Conservation (phyloP, 2,113 vertebrate genomes). For the Lophochroa leadbeateri region DNA sequence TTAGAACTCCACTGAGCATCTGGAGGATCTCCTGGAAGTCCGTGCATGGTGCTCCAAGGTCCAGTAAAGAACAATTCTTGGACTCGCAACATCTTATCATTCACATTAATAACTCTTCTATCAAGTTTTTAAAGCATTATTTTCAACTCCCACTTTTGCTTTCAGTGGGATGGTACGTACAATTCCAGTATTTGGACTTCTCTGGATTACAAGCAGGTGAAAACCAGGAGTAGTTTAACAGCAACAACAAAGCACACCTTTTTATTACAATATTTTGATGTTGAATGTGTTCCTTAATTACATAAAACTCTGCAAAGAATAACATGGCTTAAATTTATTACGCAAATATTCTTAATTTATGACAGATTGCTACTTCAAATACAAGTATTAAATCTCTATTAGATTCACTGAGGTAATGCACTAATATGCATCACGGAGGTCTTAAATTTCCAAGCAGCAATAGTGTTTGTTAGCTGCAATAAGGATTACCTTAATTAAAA, state of each 20-base stretch:
- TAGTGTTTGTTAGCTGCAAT: conserved; percentile 77
- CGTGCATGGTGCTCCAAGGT: background rate
- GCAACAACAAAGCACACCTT: conserved; percentile 57
- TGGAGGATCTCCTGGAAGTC: background rate
- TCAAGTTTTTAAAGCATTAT: background rate
- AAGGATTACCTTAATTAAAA: conserved; percentile 83
- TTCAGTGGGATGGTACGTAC: background rate
- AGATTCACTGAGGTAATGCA: conserved; percentile 69
- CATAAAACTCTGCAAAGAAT: conserved; percentile 71
- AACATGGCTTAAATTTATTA: conserved; percentile 70
- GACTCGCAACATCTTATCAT: background rate
- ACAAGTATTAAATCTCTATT: conserved; percentile 79
- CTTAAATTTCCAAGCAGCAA: conserved; percentile 76
- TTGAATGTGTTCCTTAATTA: conserved; percentile 60
- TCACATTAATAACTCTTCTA: background rate
- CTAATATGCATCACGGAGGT: conserved; percentile 73
- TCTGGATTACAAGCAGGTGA: background rate
- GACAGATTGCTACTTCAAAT: conserved; percentile 79
- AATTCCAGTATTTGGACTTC: conserved; percentile 1
- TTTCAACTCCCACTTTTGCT: background rate
- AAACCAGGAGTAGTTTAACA: conserved; percentile 49
- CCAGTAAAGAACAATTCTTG: background rate
- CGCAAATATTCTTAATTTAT: conserved; percentile 77
- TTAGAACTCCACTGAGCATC: background rate
- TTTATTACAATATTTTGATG: conserved; percentile 31